Evolutionary conservation across 2,113 vertebrate species (phyloP).

Genomic region (Columba janthina): DNA sequence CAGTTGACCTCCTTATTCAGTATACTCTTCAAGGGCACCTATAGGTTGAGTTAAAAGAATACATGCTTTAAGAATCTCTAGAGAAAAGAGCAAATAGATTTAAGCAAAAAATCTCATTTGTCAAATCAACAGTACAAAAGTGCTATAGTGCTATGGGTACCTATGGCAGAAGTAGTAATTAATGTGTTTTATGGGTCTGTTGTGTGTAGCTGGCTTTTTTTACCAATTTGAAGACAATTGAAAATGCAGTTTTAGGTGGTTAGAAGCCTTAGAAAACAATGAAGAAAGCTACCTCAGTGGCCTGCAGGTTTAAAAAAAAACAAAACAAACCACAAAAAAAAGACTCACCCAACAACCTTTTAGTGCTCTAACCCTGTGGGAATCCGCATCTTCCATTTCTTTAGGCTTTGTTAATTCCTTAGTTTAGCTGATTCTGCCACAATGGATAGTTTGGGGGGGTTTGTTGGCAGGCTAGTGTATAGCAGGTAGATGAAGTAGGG

Average conservation of each 20-base stretch:
- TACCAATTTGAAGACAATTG: neutral
- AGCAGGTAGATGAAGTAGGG: neutral
- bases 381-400: neutral
- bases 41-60: neutral
- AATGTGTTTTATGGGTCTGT: neutral
- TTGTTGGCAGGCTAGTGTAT: neutral
- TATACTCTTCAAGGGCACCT: neutral
- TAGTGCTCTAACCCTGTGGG: neutral
- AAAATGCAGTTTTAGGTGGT: neutral
- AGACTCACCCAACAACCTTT: neutral
- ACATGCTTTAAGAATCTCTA: neutral
- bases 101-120: neutral
- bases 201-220: neutral
- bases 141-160: neutral
- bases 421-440: neutral
- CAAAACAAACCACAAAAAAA: neutral
- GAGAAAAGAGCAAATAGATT: neutral
- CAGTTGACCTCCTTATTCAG: neutral
- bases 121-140: neutral
- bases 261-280: neutral
- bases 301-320: neutral
- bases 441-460: neutral
- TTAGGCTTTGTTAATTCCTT: neutral
- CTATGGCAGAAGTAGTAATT: neutral
- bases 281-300: neutral